Conservation (phyloP, 2,113 vertebrate genomes). For the Malurus cyaneus region DNA sequence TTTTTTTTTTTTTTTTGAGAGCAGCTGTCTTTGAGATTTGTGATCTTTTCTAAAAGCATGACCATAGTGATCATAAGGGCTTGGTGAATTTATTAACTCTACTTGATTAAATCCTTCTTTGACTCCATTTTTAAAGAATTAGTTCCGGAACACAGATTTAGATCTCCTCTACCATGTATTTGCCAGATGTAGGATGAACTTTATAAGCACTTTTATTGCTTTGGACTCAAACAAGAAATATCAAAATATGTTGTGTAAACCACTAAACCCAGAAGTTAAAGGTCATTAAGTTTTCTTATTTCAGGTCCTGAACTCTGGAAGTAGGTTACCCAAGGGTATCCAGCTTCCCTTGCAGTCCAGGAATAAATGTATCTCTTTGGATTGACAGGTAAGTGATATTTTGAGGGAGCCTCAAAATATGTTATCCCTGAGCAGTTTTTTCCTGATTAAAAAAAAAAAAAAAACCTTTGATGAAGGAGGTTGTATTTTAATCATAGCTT, state of each 20-base stretch:
- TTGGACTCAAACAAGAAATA: not conserved
- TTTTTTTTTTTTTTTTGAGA: not conserved
- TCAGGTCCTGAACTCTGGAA: not conserved
- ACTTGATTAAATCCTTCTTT: slow-evolving; percentile 32
- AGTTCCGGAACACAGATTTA: slow-evolving; percentile 11
- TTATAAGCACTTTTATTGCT: not conserved
- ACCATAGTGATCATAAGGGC: not conserved
- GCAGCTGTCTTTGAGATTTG: slow-evolving; percentile 15
- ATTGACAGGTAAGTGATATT: not conserved
- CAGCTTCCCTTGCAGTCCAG: not conserved
- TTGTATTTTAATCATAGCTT: not conserved
- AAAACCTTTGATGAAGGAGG: not conserved
- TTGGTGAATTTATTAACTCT: slow-evolving; percentile 27
- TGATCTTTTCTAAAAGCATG: not conserved
- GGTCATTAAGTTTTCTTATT: not conserved
- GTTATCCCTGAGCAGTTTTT: not conserved
- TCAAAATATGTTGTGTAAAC: not conserved
- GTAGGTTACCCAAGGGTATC: not conserved
- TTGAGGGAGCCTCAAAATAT: not conserved
- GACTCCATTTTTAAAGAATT: not conserved
- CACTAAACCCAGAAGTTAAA: not conserved
- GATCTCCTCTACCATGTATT: not conserved
- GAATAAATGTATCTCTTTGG: not conserved
- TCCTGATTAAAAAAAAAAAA: not conserved
- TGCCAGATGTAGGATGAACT: not conserved